Evolutionary conservation across 1,140 invertebrate species (phyloP), one percentile per base, ranked within the genome.

Genomic region (Pygmarrhopalites habei): DNA sequence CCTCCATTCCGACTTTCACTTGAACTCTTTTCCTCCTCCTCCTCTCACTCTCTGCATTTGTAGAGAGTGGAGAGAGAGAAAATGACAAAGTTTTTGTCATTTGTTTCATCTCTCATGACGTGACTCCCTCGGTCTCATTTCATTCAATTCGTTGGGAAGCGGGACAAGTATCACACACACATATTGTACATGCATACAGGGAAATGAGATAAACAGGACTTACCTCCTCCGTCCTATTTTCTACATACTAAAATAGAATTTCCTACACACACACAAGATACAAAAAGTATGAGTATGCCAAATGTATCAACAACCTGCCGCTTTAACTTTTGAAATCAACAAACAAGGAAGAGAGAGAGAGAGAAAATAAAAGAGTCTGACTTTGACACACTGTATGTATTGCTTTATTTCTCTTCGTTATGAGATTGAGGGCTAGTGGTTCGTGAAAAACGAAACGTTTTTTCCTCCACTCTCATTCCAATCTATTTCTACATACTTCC

Each of bases 381-480:
- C 41, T 63, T 59, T 70, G 68, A 70, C 68, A 70, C 61, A 46
- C 41, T 60, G 51, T 58, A 28, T 52, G 41, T 60, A 65, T 62
- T 35, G 39, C 62, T 49, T 59, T 63, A 66, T 68, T 70, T 68
- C 63, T 60, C 58, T 65, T 66, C 58, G 62, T 70, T 70, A 68
- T 68, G 68, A 70, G 68, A 70, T 68, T 70, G 49, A 52, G 41
- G 52, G 19, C 55, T 66, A 70, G 66, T 70, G 65, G 66, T 26
- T 68, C 62, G 68, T 67, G 63, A 70, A 68, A 67, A 68, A 32
- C 59, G 62, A 21, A 67, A 61, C 58, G 64, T 60, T 35, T 49
- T 60, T 60, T 64, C 44, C 49, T 26, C 49, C 39, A 12, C 44
- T 66, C 60, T 53, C 39, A 28, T 55, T 63, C 60, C 25, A 46